Evolutionary conservation across 2,797 vertebrate genomes (phyloP), one percentile per base, ranked within the genome.

Genomic region (Spinus olivaceus): DNA sequence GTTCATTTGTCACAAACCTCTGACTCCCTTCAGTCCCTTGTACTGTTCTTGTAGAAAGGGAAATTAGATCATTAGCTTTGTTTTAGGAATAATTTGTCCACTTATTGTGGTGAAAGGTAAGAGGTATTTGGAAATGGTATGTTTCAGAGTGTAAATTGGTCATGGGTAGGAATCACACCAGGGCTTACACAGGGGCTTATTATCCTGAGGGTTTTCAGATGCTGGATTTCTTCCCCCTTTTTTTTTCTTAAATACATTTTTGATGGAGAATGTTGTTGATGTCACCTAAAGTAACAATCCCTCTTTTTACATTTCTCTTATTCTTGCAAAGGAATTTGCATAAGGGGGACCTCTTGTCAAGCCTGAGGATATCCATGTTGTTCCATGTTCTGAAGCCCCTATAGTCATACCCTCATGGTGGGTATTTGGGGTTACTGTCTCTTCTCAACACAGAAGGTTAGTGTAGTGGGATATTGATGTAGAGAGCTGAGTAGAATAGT

Each of bases 401-500:
- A 0, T 7, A 56, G 24, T n/a, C 24, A 49, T 37, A 63, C 2
- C 1, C 6, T 24, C 67, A 0, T 19, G 6, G 24, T 67, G 39
- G 1, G 1, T 85, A 2, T 51, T 21, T 54, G 17, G 8, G 6
- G 4, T 69, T 56, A 18, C 28, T 63, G 23, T 79, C n/a, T 47
- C 30, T 6, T 83, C 2, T 56, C 37, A 51, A 24, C 2, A 1
- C 11, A 74, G 47, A 47, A 76, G 35, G 20, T 42, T 76, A 41
- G 3, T 47, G 28, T 28, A 65, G n/a, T 33, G 77, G 44, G 10
- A 30, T 72, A 20, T 44, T 59, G 70, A 54, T 51, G 11, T 18
- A 49, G 44, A 35, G 42, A 47, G 10, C 24, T 60, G 23, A 39
- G 22, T 37, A 81, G 56, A 81, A 46, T 47, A 41, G 25, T 47